Percentiles rank a stretch among this genome's conserved stretches.
These are phyloP conservation scores for Triplophysa rosa DNA, from an alignment of 2,113 vertebrate species.

Conservation along the genomic window DNA sequence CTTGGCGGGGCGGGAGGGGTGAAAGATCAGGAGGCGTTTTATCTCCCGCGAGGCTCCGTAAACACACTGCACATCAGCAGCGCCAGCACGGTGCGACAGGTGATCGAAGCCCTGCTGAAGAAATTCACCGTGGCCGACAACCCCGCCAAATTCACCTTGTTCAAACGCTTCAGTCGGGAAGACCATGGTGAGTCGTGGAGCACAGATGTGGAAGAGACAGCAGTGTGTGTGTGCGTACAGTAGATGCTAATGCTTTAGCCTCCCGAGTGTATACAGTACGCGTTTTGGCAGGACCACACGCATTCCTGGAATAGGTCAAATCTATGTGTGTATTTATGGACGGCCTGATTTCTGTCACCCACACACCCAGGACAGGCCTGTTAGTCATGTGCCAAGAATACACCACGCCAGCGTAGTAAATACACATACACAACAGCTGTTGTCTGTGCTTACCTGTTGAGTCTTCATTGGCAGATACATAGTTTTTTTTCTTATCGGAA, in stretches of 20 bases:
- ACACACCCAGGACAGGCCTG: background rate
- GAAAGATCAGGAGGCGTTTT: slow-evolving; percentile 78
- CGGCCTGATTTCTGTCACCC: background rate
- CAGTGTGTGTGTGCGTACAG: slow-evolving; percentile 1
- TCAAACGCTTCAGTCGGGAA: slow-evolving; percentile 87
- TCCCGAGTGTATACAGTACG: background rate
- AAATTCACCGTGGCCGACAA: slow-evolving; percentile 93
- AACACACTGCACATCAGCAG: slow-evolving; percentile 97
- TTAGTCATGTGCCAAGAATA: slow-evolving; percentile 46
- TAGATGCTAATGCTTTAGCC: background rate
- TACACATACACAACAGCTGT: slow-evolving; percentile 36
- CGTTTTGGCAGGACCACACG: slow-evolving; percentile 15
- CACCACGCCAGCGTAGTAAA: slow-evolving; percentile 38
- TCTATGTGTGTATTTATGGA: slow-evolving; percentile 30
- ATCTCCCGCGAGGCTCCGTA: slow-evolving; percentile 76
- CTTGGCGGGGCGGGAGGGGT: slow-evolving; percentile 58
- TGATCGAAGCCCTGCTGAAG: slow-evolving; percentile 89
- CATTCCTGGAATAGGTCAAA: slow-evolving; percentile 17
- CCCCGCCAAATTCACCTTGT: slow-evolving; percentile 95
- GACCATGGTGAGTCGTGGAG: slow-evolving; percentile 83
- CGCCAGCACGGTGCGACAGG: slow-evolving; percentile 86
- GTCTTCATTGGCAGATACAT: slow-evolving; percentile 16
- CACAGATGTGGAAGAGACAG: background rate
- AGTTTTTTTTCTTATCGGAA: slow-evolving; percentile 10
- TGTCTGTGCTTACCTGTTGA: slow-evolving; percentile 34